Evolutionary conservation across 2,888 invertebrate genomes (phyloP), one percentile per base, ranked within the genome.

Genomic region (Drosophila neotestacea): DNA sequence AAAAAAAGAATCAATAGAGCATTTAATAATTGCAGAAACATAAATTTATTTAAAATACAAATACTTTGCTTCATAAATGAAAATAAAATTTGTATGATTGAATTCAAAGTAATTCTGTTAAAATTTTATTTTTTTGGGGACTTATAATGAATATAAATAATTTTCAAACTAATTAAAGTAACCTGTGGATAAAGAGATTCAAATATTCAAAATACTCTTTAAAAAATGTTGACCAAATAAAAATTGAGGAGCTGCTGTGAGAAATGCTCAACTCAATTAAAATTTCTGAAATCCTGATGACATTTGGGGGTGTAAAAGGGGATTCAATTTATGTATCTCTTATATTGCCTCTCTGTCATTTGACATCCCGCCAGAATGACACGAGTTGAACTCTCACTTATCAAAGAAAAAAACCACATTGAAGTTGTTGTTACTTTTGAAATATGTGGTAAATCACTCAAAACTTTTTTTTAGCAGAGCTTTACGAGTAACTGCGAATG

Each of bases 401-500:
- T 76, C 72, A 64, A 60, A 56, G 11, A 9, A 38, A n/a, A 50
- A 50, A 34, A 11, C 2, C 28, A 16, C 13, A 39, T 27, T 61
- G 34, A 13, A 34, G 42, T 36, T 63, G 39, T 39, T 32, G 55
- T 27, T 54, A 28, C 11, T 39, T 47, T 47, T 52, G n/a, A 41
- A 48, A 59, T 48, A 52, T 60, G 10, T 30, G 38, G 42, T 55
- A 59, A 73, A 70, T 61, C 48, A 63, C 16, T 68, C 34, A 47
- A 66, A 50, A 52, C 30, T 54, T 65, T 22, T 22, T 22, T 77
- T 47, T 52, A 66, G 27, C 42, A 11, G 44, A 64, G 50, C 68
- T 82, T 73, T 82, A 44, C 50, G 39, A 59, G 41, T 32, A 65
- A 62, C 70, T 65, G 65, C 62, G 71, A 81, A 72, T 71, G 76